Conservation (phyloP, 1,140 invertebrate genomes). For the Aricia agestis region DNA sequence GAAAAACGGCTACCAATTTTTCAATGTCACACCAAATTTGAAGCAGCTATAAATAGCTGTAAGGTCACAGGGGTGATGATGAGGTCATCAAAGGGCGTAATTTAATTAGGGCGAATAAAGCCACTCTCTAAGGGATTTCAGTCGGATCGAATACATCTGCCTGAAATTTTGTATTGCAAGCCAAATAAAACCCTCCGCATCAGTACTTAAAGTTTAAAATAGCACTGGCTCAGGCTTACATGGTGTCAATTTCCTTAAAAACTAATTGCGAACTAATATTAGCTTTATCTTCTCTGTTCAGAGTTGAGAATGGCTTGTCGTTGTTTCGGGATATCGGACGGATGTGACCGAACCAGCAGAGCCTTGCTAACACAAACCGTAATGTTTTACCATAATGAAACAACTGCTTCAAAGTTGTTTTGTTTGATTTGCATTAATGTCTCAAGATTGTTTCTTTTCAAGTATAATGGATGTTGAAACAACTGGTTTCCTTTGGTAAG, state of each 20-base stretch:
- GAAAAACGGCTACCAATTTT: slow-evolving; percentile 27
- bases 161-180: no score
- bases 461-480: not conserved
- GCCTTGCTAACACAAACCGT: not conserved
- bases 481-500: not conserved
- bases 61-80: slow-evolving; percentile 42
- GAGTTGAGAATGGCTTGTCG: no score
- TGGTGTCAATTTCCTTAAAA: no score
- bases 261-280: not conserved
- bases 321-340: slow-evolving; percentile 18
- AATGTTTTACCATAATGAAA: slow-evolving; percentile 14
- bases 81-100: slow-evolving; percentile 48
- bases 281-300: slow-evolving; percentile 22
- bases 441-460: not conserved
- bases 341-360: slow-evolving; percentile 15
- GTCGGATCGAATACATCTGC: not conserved
- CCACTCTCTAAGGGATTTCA: slow-evolving; percentile 36
- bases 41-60: slow-evolving; percentile 40
- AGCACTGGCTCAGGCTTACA: no score
- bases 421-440: slow-evolving; percentile 4
- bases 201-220: no score
- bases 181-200: no score
- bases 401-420: slow-evolving; percentile 7
- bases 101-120: slow-evolving; percentile 48
- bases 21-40: slow-evolving; percentile 32